These are phyloP conservation scores for Edolisoma coerulescens DNA, from an alignment of 2,113 vertebrate species.

Conservation along the genomic window DNA sequence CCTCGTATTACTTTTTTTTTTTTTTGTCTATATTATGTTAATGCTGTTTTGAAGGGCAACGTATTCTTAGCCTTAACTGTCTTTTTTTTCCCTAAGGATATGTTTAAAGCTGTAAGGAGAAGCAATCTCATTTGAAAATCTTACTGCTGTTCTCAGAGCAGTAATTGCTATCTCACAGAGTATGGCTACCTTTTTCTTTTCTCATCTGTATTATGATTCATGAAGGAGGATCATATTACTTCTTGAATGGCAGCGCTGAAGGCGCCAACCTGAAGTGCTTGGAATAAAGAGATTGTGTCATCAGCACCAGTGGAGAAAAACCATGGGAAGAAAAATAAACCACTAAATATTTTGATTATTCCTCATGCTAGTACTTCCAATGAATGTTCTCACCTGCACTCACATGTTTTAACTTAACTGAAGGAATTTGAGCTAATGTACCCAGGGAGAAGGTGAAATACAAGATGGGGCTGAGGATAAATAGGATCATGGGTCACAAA, in stretches of 20 bases:
- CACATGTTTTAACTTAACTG: not conserved
- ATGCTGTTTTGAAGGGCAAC: not conserved
- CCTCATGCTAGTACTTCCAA: not conserved
- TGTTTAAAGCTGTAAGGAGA: not conserved
- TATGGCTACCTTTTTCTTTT: not conserved
- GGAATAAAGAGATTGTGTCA: not conserved
- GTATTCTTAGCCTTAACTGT: not conserved
- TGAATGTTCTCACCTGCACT: not conserved
- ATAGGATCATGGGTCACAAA: not conserved
- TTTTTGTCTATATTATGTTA: not conserved
- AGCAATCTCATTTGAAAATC: not conserved
- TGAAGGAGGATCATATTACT: not conserved
- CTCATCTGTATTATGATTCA: not conserved
- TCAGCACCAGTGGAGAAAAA: not conserved
- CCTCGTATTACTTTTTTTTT: not conserved
- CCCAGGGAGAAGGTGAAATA: not conserved
- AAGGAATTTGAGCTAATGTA: not conserved
- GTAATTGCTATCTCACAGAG: not conserved
- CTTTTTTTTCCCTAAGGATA: not conserved
- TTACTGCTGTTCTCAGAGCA: not conserved
- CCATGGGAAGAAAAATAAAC: not conserved
- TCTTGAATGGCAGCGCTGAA: not conserved
- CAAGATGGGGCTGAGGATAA: not conserved
- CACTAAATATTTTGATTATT: conserved; percentile 11
- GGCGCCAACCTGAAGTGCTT: not conserved